Evolutionary conservation across 2,797 vertebrate genomes (phyloP), one percentile per base, ranked within the genome.

Genomic region (Adelosebastes latens): DNA sequence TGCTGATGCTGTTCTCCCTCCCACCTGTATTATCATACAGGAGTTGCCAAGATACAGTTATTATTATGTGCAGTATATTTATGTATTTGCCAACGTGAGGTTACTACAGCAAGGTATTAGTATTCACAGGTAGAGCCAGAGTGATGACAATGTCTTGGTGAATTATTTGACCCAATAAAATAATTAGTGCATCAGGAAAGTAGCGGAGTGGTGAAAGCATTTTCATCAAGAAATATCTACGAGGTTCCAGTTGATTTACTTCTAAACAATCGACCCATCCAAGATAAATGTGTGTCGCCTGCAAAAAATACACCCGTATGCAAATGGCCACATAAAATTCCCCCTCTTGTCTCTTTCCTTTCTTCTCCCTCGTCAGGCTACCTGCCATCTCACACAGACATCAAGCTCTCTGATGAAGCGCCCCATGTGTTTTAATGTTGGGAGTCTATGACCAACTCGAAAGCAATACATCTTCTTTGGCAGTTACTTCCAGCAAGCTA

Each of bases 391-490:
- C 94, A 91, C 93, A 83, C 93, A 93, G 94, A 94, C 93, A 93
- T 94, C 93, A 94, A 93, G 91, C 94, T 93, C 93, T 89, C 92
- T 86, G 94, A 95, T 93, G 93, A 95, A 93, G 93, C 92, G 85
- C 93, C 93, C 93, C 93, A 91, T 93, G 94, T 95, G 94, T 95
- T 95, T 95, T 95, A 94, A 94, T 93, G 94, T 92, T 91, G 92
- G 84, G 92, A 93, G 93, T 94, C 93, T 90, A 90, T 91, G 93
- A 92, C 92, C 91, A 88, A 90, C 93, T 94, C 90, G 75, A 91
- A 93, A 94, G 94, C 93, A 94, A 95, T 95, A 95, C 90, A 94
- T 95, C 94, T 94, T 95, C 93, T 92, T 93, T 94, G 94, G 94
- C 94, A 95, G 93, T 93, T 94, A 92, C 93, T 95, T 94, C 92